Percentiles rank a stretch among this genome's conserved stretches.
Evolutionary conservation across 2,113 vertebrate species (phyloP).

Genomic region (Willisornis vidua): DNA sequence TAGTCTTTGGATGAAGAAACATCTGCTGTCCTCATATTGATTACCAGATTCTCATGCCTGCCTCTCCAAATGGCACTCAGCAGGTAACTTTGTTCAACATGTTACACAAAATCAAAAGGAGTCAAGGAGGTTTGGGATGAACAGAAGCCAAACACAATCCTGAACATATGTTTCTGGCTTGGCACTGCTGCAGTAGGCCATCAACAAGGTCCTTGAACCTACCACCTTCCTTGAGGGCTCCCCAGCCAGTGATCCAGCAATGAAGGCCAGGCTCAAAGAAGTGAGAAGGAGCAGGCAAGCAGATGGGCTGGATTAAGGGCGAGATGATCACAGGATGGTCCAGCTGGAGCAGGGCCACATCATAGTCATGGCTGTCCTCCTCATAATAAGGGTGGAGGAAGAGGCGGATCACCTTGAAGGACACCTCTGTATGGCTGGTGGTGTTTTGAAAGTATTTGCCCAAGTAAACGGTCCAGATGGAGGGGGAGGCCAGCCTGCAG

Average conservation of each 20-base stretch:
- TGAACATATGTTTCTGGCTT: not conserved
- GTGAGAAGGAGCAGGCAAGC: conserved; percentile 86
- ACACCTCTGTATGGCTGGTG: conserved; percentile 81
- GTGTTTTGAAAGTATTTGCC: conserved; percentile 82
- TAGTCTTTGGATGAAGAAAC: not conserved
- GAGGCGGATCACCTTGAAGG: conserved; percentile 82
- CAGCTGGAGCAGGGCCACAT: conserved; percentile 88
- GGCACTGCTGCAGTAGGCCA: not conserved
- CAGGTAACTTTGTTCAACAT: not conserved
- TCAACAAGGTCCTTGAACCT: not conserved
- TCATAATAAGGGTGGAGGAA: conserved; percentile 89
- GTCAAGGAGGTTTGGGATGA: not conserved
- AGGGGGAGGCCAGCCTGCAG: conserved; percentile 80
- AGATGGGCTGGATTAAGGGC: conserved; percentile 79
- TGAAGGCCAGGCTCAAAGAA: conserved; percentile 83
- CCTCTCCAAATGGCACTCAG: not conserved
- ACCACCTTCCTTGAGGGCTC: conserved; percentile 85
- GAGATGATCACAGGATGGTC: conserved; percentile 81
- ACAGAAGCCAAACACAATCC: not conserved
- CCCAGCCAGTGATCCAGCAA: conserved; percentile 97
- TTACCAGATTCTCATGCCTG: not conserved
- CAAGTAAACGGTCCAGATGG: conserved; percentile 87
- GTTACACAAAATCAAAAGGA: not conserved
- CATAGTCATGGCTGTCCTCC: conserved; percentile 87
- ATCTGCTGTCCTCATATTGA: not conserved